A percentile compares a stretch with the other conserved stretches of the same genome.
Conservation (phyloP, 1,140 invertebrate species). For the Rhyacophila brunnea region DNA sequence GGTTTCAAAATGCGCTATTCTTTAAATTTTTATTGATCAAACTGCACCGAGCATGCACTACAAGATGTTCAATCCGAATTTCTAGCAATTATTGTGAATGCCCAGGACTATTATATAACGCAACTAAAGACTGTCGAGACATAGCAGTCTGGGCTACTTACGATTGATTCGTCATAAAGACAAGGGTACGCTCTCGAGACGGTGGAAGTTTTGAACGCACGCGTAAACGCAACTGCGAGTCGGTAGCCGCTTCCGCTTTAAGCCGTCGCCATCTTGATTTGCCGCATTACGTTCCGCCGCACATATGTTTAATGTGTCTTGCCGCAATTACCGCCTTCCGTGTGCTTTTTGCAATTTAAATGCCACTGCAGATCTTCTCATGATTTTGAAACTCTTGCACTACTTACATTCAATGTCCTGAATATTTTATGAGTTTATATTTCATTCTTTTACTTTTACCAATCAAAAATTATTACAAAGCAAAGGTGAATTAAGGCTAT, state of each 20-base stretch:
- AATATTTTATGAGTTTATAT: no score
- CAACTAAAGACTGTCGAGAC: slow-evolving; percentile 33
- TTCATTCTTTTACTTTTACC: no score
- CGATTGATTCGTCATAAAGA: slow-evolving; percentile 27
- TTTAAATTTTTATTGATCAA: no score
- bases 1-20: no score
- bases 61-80: not conserved
- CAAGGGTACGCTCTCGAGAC: slow-evolving; percentile 16
- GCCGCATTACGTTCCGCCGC: slow-evolving; percentile 2
- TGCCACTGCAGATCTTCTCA: no score
- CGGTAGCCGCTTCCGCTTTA: not conserved
- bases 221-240: slow-evolving; percentile 9
- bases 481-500: no score
- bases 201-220: slow-evolving; percentile 12
- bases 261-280: slow-evolving; percentile 14
- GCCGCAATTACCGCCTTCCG: slow-evolving; percentile 4
- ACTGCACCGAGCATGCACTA: slow-evolving; percentile 30
- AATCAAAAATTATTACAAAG: no score
- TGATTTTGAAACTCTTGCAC: no score
- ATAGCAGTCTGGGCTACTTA: slow-evolving; percentile 35
- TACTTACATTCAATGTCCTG: no score
- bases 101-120: slow-evolving; percentile 30
- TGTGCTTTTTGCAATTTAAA: not conserved
- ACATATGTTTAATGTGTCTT: not conserved
- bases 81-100: slow-evolving; percentile 22